Percentiles rank a stretch among this genome's conserved stretches.
Conservation (phyloP, 2,113 vertebrate genomes). For the Butastur rufipennis region DNA sequence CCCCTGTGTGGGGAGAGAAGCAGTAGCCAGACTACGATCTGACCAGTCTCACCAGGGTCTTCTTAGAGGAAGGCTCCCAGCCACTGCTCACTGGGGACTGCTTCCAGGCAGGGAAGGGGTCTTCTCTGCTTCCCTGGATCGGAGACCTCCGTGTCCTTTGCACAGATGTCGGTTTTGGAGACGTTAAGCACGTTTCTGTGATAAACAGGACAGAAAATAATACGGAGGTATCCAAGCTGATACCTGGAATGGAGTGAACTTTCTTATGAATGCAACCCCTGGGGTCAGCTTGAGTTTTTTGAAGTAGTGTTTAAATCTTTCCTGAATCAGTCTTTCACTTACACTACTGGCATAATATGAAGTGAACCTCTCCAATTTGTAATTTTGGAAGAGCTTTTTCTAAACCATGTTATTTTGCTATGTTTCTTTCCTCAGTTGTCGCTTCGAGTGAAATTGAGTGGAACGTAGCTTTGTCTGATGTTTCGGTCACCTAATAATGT, state of each 20-base stretch:
- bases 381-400: not conserved
- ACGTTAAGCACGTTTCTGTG: not conserved
- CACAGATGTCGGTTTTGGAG: accelerated
- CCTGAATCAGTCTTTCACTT: not conserved
- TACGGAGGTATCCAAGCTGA: not conserved
- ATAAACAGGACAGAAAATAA: not conserved
- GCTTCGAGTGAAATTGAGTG: not conserved
- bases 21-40: not conserved
- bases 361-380: not conserved
- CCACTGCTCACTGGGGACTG: not conserved
- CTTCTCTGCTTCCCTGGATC: no score
- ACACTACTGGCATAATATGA: accelerated
- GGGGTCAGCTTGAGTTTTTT: not conserved
- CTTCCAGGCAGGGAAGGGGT: no score
- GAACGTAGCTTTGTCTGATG: not conserved
- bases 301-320: not conserved
- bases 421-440: not conserved
- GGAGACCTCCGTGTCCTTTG: not conserved
- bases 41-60: not conserved
- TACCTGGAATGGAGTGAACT: not conserved
- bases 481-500: not conserved
- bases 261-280: not conserved
- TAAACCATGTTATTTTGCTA: not conserved
- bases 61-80: not conserved
- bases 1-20: not conserved